A percentile compares a stretch with the other conserved stretches of the same genome.
Evolutionary conservation across 1,140 invertebrate species (phyloP).

Genomic region (Calosoma granatense): DNA sequence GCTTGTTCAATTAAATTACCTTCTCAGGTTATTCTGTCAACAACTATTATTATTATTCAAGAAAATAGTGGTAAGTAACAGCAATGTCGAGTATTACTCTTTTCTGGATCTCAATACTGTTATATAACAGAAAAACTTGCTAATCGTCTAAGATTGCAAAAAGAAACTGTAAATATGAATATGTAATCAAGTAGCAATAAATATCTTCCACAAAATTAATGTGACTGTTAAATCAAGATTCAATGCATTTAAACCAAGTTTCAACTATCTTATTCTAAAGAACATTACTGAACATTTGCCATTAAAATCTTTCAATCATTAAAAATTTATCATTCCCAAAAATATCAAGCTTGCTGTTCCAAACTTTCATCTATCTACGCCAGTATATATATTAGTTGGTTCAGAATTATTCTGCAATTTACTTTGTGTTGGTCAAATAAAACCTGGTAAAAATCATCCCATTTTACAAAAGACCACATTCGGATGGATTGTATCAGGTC

Average conservation of each 20-base stretch:
- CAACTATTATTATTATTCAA: too few relatives aligned
- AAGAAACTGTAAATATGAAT: too few relatives aligned
- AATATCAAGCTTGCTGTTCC: conserved; percentile 17
- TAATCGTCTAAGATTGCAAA: too few relatives aligned
- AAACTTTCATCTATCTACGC: conserved; percentile 9
- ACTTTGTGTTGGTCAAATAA: conserved; percentile 9
- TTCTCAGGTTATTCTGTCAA: too few relatives aligned
- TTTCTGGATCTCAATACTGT: background rate
- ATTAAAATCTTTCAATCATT: background rate
- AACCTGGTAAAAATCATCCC: conserved; percentile 16
- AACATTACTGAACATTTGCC: too few relatives aligned
- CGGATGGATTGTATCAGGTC: conserved; percentile 13
- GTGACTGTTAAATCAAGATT: background rate
- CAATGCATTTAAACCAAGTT: too few relatives aligned
- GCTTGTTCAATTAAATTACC: too few relatives aligned
- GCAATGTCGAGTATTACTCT: background rate
- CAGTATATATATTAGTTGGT: conserved; percentile 17
- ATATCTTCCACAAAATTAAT: too few relatives aligned
- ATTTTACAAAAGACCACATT: conserved; percentile 14
- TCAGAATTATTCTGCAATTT: conserved; percentile 4
- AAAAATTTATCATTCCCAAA: conserved; percentile 10
- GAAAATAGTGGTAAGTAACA: background rate
- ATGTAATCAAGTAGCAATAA: too few relatives aligned
- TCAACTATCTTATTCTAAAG: too few relatives aligned
- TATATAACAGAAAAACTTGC: background rate